Conservation (phyloP, 1,140 invertebrate genomes). For the Heliconius eleuchia region DNA sequence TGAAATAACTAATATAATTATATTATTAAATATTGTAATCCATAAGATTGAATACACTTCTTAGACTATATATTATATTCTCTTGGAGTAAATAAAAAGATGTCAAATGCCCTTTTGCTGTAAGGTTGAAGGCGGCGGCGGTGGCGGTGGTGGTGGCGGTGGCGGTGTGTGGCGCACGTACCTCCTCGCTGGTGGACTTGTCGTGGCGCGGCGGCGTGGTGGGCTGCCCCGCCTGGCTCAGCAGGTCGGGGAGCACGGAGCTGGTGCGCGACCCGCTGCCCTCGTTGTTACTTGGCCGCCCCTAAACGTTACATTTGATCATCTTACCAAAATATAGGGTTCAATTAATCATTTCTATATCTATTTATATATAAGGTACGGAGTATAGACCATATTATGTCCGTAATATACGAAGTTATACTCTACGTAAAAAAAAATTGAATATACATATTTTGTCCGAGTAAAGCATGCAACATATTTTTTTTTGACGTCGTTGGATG, state of each 20-base stretch:
- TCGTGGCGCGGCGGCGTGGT: constrained; percentile 93
- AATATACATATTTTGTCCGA: no score
- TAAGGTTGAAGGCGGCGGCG: neutral
- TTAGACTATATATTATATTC: no score
- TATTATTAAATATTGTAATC: neutral
- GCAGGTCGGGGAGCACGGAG: constrained; percentile 95
- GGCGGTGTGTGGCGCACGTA: constrained; percentile 69
- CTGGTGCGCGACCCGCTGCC: constrained; percentile 89
- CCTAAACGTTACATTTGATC: constrained; percentile 43
- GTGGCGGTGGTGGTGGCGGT: neutral
- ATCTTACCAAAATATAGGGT: neutral
- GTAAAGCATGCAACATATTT: no score
- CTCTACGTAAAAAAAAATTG: no score
- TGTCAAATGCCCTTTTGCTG: neutral
- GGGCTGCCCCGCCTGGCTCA: constrained; percentile 92
- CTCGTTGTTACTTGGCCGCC: constrained; percentile 84
- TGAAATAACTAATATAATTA: neutral
- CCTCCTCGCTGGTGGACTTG: constrained; percentile 97
- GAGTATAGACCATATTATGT: neutral
- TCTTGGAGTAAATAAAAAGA: neutral
- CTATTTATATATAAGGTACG: neutral
- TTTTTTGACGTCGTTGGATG: no score
- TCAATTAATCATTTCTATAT: neutral
- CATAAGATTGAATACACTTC: no score
- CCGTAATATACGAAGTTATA: no score